A percentile compares a stretch with the other conserved stretches of the same genome.
Conservation (phyloP, 2,888 invertebrate species). For the Ischnus inquisitorius region DNA sequence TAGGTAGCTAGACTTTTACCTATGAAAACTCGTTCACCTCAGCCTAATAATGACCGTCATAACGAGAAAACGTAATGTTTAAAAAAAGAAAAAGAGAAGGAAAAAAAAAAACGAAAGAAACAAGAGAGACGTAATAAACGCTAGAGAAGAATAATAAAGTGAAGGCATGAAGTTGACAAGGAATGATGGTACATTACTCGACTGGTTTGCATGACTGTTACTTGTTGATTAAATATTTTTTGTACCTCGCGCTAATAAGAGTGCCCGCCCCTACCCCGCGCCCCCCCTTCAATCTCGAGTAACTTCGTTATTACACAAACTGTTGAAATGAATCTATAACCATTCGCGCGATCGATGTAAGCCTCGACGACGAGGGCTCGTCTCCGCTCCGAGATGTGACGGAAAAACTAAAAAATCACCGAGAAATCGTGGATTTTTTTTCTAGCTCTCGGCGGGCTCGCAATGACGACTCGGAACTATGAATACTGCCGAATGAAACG, state of each 20-base stretch:
- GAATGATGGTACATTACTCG: conserved; percentile 47
- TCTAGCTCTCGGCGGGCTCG: neutral
- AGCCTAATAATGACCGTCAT: conserved; percentile 56
- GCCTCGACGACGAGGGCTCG: neutral
- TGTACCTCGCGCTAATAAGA: conserved; percentile 59
- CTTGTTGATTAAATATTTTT: conserved; percentile 68
- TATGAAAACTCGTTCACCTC: conserved; percentile 71
- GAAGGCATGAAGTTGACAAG: neutral
- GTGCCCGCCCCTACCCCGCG: no score
- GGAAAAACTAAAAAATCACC: conserved; percentile 10
- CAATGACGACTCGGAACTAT: conserved; percentile 4
- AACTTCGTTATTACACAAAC: conserved; percentile 50
- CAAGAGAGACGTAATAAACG: neutral
- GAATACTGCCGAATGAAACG: neutral
- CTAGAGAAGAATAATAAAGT: neutral
- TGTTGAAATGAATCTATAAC: conserved; percentile 34
- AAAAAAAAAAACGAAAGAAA: conserved; percentile 56
- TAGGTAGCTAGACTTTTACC: conserved; percentile 77
- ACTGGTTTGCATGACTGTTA: conserved; percentile 65
- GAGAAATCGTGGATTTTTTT: conserved; percentile 16
- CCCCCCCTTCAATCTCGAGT: conserved; percentile 22
- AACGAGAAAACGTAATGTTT: conserved; percentile 45
- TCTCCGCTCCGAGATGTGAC: conserved; percentile 2
- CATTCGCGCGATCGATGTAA: conserved; percentile 23
- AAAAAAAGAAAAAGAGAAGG: conserved; percentile 57